Conservation (phyloP, 2,113 vertebrate species). For the Okapia johnstoni region DNA sequence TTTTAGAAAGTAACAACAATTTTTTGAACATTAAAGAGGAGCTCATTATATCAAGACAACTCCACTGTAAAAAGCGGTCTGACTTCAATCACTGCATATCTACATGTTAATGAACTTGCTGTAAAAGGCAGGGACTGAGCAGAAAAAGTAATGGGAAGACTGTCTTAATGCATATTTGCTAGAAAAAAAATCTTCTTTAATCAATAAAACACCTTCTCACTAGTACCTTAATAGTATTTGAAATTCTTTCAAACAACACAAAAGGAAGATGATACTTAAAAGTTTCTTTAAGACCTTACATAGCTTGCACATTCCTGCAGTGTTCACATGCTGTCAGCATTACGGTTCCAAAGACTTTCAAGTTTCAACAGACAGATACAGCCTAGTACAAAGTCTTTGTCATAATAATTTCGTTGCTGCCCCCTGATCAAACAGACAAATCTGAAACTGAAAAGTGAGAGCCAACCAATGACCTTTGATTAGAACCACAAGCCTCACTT, state of each 20-base stretch:
- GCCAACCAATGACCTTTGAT: constrained; percentile 84
- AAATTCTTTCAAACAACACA: constrained; percentile 84
- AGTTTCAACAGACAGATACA: constrained; percentile 84
- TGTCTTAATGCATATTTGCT: constrained; percentile 76
- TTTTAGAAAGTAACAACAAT: constrained; percentile 88
- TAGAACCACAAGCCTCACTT: constrained; percentile 80
- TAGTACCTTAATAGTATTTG: constrained; percentile 81
- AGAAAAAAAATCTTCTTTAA: constrained; percentile 77
- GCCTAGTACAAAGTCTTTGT: constrained; percentile 86
- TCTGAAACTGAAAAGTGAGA: constrained; percentile 83
- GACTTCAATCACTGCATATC: constrained; percentile 87
- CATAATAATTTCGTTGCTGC: constrained; percentile 83
- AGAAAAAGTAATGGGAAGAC: constrained; percentile 73
- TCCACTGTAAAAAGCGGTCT: constrained; percentile 82
- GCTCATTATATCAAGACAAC: constrained; percentile 88
- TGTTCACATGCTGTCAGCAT: constrained; percentile 84
- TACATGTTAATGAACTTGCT: constrained; percentile 88
- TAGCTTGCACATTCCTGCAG: constrained; percentile 82
- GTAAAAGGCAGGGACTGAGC: constrained; percentile 77
- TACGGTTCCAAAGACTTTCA: constrained; percentile 83
- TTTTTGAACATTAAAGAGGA: constrained; percentile 87
- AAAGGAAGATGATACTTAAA: constrained; percentile 84
- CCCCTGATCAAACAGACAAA: constrained; percentile 86
- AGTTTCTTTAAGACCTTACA: constrained; percentile 82
- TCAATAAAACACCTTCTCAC: constrained; percentile 84